These are phyloP conservation scores for Garra rufa DNA, from an alignment of 2,113 vertebrate species.

Conservation along the genomic window DNA sequence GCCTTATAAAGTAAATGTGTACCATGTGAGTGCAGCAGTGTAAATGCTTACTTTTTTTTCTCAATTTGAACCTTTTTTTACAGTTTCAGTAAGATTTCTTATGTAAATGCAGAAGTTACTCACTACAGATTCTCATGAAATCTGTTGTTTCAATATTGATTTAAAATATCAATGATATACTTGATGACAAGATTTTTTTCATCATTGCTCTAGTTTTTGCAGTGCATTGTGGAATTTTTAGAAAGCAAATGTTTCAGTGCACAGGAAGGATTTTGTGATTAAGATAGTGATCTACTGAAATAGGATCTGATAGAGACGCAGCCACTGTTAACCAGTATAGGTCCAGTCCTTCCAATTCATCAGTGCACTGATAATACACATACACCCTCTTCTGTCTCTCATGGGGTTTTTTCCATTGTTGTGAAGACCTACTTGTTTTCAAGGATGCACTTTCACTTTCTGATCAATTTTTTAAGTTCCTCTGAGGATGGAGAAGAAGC, in stretches of 20 bases:
- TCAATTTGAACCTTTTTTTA: too few species aligned
- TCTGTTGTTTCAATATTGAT: background rate
- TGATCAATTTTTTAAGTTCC: conserved; percentile 73
- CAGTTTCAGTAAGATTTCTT: too few species aligned
- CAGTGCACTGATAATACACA: background rate
- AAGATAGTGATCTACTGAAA: background rate
- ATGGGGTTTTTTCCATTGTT: conserved; percentile 42
- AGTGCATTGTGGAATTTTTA: background rate
- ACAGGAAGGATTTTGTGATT: background rate
- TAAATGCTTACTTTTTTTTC: too few species aligned
- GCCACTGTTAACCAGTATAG: background rate
- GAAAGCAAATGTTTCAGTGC: background rate
- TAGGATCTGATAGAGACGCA: background rate
- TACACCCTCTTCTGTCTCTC: background rate
- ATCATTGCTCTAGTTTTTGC: background rate
- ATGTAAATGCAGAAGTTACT: too few species aligned
- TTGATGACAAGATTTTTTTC: background rate
- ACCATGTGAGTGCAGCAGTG: too few species aligned
- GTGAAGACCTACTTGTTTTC: conserved; percentile 59
- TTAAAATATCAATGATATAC: background rate
- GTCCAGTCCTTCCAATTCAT: background rate
- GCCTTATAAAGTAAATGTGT: too few species aligned
- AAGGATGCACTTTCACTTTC: conserved; percentile 62
- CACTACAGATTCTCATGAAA: background rate
- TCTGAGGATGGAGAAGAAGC: conserved; percentile 44